phyloP scores from a whole-genome alignment of 2,797 vertebrate genomes.

The Kryptopterus vitreolus region DNA sequence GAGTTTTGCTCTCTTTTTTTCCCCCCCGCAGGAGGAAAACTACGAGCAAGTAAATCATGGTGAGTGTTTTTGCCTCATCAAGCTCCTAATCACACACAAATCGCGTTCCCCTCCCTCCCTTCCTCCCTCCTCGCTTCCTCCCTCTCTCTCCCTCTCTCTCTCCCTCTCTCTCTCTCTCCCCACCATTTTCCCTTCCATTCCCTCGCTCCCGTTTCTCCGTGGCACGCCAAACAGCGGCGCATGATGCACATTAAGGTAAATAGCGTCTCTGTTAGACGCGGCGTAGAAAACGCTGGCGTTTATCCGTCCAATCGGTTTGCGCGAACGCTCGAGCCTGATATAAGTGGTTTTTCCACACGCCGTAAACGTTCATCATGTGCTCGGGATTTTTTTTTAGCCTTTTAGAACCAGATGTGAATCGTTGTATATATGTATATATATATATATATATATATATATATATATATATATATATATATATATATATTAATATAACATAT shows the following conservation, averaged over 20 bases:
- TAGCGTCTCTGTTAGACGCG: slow-evolving; percentile 46
- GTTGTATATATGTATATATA: no score
- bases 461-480: no score
- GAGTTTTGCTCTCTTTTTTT: slow-evolving; percentile 26
- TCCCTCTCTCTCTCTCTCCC: background rate
- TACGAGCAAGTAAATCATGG: slow-evolving; percentile 69
- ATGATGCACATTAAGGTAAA: slow-evolving; percentile 62
- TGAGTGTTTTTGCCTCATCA: slow-evolving; percentile 54
- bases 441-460: no score
- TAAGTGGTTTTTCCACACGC: background rate
- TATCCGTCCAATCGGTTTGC: background rate
- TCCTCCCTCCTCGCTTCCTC: background rate
- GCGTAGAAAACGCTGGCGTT: slow-evolving; percentile 6
- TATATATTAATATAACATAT: no score
- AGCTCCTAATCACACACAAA: background rate
- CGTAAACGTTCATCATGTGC: background rate
- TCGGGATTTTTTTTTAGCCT: no score
- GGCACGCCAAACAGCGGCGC: slow-evolving; percentile 53
- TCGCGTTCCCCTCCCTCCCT: background rate
- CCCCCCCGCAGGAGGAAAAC: slow-evolving; percentile 65
- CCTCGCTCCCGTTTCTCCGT: background rate
- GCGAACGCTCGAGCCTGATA: background rate
- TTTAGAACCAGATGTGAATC: no score
- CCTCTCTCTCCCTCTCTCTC: no score
- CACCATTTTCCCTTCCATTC: background rate